Evolutionary conservation across 2,888 invertebrate species (phyloP).

Genomic region (Euclidia mi): DNA sequence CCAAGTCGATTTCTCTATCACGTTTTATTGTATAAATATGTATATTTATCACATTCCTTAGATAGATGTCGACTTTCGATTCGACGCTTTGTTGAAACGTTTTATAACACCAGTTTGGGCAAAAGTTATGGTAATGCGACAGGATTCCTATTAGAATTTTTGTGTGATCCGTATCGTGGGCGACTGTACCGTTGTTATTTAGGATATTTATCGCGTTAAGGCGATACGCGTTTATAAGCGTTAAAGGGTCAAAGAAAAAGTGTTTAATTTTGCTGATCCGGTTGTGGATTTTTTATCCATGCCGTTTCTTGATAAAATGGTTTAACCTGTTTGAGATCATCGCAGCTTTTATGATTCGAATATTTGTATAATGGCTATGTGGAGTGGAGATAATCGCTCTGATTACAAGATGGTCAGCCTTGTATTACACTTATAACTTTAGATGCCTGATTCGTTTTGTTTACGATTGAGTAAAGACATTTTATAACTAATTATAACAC

Average conservation of each 20-base stretch:
- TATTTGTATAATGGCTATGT: no score
- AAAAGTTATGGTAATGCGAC: constrained; percentile 56
- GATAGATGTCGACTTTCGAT: constrained; percentile 57
- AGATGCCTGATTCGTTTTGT: no score
- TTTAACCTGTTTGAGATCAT: background rate
- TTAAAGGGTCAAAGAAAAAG: constrained; percentile 1
- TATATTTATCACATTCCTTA: constrained; percentile 75
- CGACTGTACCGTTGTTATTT: constrained; percentile 39
- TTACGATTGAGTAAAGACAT: no score
- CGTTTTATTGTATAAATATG: constrained; percentile 72
- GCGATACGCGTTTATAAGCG: constrained; percentile 17
- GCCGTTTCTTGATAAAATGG: background rate
- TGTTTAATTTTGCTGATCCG: background rate
- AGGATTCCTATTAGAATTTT: constrained; percentile 44
- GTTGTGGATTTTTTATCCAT: background rate
- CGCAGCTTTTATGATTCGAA: background rate
- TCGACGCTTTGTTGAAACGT: constrained; percentile 44
- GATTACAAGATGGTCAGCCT: no score
- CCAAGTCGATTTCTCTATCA: constrained; percentile 81
- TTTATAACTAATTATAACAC: no score
- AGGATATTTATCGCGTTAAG: constrained; percentile 22
- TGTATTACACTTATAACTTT: no score
- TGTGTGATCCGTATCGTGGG: constrained; percentile 39
- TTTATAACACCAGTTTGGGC: constrained; percentile 55
- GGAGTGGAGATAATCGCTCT: no score